Base-by-base conservation (phyloP, 2,888 invertebrate species). In the Eretmocerus hayati region DNA sequence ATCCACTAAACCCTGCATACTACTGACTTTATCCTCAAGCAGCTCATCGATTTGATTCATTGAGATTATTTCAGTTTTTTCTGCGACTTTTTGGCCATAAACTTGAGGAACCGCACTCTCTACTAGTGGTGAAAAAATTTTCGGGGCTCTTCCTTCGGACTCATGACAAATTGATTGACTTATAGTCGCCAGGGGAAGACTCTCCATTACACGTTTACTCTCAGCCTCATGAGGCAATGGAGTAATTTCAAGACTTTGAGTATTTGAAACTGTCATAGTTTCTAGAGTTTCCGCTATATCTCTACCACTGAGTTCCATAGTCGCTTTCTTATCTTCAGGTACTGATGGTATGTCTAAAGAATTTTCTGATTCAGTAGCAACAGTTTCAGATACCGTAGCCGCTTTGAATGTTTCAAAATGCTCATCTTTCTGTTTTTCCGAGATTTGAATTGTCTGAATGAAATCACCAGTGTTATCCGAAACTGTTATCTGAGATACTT, bases 261-360 rank as follows among this genome's bases (percentile, higher is more conserved):
- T 57, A 41, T 53, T 61, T 4, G 56, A 51, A 50, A 66, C 55
- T 5, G 64, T 57, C 23, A 63, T 46, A 4, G 67, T 55, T 57
- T 70, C 69, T 16, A 58, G 63, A 15, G 62, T 66, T 51, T 72
- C 56, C n/a, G 72, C 72, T 9, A 70, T 62, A 53, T 69, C 67
- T 51, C 66, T 60, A 6, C 63, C 64, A 30, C 55, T 58, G 32
- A 73, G 50, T 41, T 60, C 63, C 3, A 65, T 50, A 33, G 61
- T 55, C n/a, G 72, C 72, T 18, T 52, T 59, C 39, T 58, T 62
- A 21, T 58, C 57, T 18, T 54, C 58, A 3, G 72, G 73, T 20
- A 58, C 54, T 54, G 59, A 62, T 15, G 53, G 45, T 21, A 44
- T 58, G 3, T 36, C 35, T 19, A 58, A 53, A 13, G 31, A 35